Evolutionary conservation across 2,113 vertebrate species (phyloP).

Genomic region (Osmerus eperlanus): DNA sequence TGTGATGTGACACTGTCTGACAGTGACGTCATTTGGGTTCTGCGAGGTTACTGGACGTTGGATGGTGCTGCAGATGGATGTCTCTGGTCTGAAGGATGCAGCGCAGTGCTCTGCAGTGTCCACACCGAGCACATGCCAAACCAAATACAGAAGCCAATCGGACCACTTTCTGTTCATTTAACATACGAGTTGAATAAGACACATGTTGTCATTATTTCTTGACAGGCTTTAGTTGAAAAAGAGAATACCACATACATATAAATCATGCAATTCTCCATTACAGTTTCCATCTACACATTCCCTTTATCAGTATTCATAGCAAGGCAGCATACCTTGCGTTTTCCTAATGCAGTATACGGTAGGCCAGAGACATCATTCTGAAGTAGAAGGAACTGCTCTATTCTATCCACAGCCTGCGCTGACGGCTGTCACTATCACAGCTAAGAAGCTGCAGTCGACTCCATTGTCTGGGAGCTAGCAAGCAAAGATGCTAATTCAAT

Average conservation of each 20-base stretch:
- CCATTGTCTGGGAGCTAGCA: background rate
- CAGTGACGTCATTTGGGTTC: too few relatives aligned
- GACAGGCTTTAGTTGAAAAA: too few relatives aligned
- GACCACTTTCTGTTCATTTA: background rate
- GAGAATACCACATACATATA: too few relatives aligned
- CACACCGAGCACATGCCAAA: background rate
- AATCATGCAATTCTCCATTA: too few relatives aligned
- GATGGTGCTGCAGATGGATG: conserved; percentile 9
- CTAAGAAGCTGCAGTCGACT: background rate
- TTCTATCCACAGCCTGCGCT: background rate
- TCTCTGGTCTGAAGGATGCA: conserved; percentile 39
- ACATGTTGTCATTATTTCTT: too few relatives aligned
- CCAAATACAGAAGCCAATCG: background rate
- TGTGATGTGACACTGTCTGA: too few relatives aligned
- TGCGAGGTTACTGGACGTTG: background rate
- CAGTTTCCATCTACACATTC: too few relatives aligned
- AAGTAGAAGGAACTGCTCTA: too few relatives aligned
- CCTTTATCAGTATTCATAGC: too few relatives aligned
- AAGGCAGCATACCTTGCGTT: too few relatives aligned
- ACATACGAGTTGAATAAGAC: background rate
- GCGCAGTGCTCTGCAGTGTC: conserved; percentile 52
- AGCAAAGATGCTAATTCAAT: background rate
- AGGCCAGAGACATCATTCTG: too few relatives aligned
- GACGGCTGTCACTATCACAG: background rate
- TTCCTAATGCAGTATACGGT: too few relatives aligned